Base-by-base conservation (phyloP, 1,140 invertebrate species). In the Nautilus pompilius region DNA sequence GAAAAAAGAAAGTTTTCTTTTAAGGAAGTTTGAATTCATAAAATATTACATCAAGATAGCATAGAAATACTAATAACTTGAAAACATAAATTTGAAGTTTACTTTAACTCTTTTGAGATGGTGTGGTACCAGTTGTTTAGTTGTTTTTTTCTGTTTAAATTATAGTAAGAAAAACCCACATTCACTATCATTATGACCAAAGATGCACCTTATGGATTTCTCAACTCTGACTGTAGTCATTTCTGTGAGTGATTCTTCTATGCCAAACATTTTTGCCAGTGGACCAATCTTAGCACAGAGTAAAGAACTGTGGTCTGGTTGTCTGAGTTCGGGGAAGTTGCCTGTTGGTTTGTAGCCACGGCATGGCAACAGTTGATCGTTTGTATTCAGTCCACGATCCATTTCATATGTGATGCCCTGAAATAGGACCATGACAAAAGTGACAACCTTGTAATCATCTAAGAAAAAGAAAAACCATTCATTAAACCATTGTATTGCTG, bases 191-290 rank as follows among this genome's bases (percentile, higher is more conserved):
- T 33, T 22, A 49, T 22, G 22, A 62, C 56, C 24, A n/a, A n/a
- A n/a, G n/a, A n/a, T n/a, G n/a, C 51, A 76, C 73, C 70, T 62
- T 49, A 69, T 69, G 8, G 58, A 61, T 62, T 66, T 68, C 45
- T 77, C 72, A 10, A 71, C 71, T 70, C 75, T 72, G n/a, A 60
- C 58, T 36, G 71, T 67, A 28, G 65, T 65, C n/a, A 66, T 68
- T 32, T 61, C 60, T 49, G 71, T 73, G 3, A 65, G 64, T 15
- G 69, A 60, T 24, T 68, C 53, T 33, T 66, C 28, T 24, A 75
- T 66, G 15, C 66, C 68, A 58, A 73, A 77, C 22, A 71, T 64
- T 41, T 71, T 63, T 4, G 69, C 71, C 41, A 77, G 60, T 1
- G 71, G 68, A 8, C 72, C 75, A 20, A 72, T 71, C 41, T 77